Conservation (phyloP, 53 echinoderm and acorn worm species). For the Stichopus horrens region DNA sequence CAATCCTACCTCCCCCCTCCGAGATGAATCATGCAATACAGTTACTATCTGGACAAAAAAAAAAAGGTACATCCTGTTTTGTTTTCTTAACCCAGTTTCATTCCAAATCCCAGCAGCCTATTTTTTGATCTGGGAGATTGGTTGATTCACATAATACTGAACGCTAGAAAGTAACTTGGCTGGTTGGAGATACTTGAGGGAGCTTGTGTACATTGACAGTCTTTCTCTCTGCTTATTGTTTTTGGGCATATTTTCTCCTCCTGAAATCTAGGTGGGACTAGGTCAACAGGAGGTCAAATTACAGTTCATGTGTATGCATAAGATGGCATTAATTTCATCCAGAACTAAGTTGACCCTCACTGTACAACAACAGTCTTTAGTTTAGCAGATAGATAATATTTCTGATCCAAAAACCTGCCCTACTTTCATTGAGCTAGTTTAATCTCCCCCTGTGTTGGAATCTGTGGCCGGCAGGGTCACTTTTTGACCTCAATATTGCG, state of each 20-base stretch:
- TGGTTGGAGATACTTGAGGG: no score
- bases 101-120: conserved; percentile 22
- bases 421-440: conserved; percentile 32
- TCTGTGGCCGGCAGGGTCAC: conserved; percentile 20
- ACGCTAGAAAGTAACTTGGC: no score
- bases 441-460: conserved; percentile 26
- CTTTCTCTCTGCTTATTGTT: no score
- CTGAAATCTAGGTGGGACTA: background rate
- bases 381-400: background rate
- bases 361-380: background rate
- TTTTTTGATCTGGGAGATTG: background rate
- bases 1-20: background rate
- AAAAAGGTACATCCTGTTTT: background rate
- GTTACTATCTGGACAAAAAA: conserved; percentile 7
- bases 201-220: no score
- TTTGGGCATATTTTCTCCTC: no score
- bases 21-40: background rate
- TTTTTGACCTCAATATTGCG: conserved; percentile 30
- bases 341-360: conserved; percentile 23
- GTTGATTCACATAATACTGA: background rate
- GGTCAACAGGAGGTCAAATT: conserved; percentile 31
- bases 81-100: conserved; percentile 38
- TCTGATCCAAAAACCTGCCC: conserved; percentile 22
- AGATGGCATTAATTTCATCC: conserved; percentile 15
- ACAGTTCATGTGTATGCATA: background rate